Percentiles rank a stretch among this genome's conserved stretches.
Conservation (phyloP, 2,797 vertebrate genomes). For the Phyllotis vaccarum region DNA sequence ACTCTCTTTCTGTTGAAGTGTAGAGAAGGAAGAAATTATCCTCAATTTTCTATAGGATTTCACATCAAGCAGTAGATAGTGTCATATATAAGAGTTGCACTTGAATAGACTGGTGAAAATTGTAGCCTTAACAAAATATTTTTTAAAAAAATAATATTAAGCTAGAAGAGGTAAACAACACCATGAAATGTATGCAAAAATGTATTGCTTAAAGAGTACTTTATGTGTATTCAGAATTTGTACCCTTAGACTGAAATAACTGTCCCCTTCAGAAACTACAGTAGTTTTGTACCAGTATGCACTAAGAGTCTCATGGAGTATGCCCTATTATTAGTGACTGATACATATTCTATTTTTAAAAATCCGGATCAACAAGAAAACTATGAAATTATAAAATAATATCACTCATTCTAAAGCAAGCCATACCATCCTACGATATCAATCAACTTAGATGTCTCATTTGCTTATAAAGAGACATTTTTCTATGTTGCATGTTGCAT, state of each 20-base stretch:
- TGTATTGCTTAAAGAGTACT: conserved; percentile 5
- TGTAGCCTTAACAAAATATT: conserved; percentile 4
- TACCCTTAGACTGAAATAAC: conserved; percentile 42
- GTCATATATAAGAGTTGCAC: conserved; percentile 74
- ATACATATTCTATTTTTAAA: conserved; percentile 11
- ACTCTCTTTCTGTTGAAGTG: conserved; percentile 57
- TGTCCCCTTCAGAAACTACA: conserved; percentile 36
- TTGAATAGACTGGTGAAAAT: conserved; percentile 69
- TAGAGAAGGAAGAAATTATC: conserved; percentile 71
- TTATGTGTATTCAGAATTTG: not conserved
- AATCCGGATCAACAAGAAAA: conserved; percentile 32
- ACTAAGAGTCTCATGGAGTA: too few relatives aligned
- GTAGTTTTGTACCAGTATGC: too few relatives aligned
- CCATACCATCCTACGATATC: not conserved
- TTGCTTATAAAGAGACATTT: not conserved
- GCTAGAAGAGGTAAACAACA: not conserved
- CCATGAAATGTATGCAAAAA: not conserved
- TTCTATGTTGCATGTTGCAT: not conserved
- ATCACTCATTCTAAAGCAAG: conserved; percentile 20
- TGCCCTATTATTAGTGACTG: too few relatives aligned
- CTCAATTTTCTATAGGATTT: conserved; percentile 58
- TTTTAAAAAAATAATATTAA: conserved; percentile 5
- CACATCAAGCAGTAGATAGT: conserved; percentile 61
- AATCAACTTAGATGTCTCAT: not conserved
- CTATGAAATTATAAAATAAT: conserved; percentile 52